Percentiles rank a stretch among this genome's conserved stretches.
phyloP scores from a whole-genome alignment of 2,113 vertebrate species.

The Prochilodus magdalenae region DNA sequence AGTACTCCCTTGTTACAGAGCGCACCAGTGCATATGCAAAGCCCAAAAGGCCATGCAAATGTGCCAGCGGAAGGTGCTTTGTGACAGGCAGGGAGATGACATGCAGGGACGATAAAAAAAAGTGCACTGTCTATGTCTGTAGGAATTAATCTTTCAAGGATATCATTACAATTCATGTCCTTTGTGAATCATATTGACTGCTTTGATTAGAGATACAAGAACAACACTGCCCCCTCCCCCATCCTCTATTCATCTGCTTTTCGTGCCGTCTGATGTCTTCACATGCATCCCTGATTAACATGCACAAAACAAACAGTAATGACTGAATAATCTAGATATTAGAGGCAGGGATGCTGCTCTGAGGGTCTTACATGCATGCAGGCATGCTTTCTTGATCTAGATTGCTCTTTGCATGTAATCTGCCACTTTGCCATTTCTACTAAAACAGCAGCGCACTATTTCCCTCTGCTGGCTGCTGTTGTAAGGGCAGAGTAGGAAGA shows the following conservation, averaged over 20 bases:
- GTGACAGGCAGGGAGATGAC: conserved; percentile 13
- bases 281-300: conserved; percentile 27
- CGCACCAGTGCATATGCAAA: conserved; percentile 44
- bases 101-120: neutral
- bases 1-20: conserved; percentile 52
- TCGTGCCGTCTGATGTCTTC: conserved; percentile 23
- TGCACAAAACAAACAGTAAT: conserved; percentile 46
- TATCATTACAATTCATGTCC: conserved; percentile 32
- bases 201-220: conserved; percentile 32
- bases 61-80: conserved; percentile 1
- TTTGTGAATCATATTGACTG: conserved; percentile 13
- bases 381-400: conserved; percentile 47
- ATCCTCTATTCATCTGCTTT: neutral
- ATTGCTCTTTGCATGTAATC: conserved; percentile 37
- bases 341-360: conserved; percentile 19
- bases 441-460: conserved; percentile 65
- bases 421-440: neutral
- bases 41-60: conserved; percentile 44
- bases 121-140: neutral
- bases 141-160: conserved; percentile 25
- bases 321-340: conserved; percentile 48
- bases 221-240: neutral
- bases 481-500: conserved; percentile 35
- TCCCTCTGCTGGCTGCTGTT: conserved; percentile 72
- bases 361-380: conserved; percentile 22